phyloP scores from a whole-genome alignment of 2,888 invertebrate species.

The Halictus ligatus region DNA sequence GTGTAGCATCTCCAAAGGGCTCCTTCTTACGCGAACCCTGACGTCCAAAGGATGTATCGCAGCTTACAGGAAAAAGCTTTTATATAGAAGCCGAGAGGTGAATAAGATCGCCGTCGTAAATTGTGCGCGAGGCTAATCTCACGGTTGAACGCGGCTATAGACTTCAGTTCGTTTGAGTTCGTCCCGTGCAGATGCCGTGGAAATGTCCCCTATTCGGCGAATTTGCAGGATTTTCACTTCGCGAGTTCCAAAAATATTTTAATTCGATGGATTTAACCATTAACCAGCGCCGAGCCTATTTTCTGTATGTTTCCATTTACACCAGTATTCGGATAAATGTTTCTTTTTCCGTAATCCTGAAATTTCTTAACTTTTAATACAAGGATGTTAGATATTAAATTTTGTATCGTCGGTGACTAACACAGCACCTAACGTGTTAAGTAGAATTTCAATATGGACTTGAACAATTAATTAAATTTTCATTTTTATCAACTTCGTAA shows the following conservation, averaged over 20 bases:
- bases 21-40: conserved; percentile 60
- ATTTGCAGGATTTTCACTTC: conserved; percentile 34
- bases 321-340: no score
- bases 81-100: conserved; percentile 82
- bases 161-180: conserved; percentile 50
- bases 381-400: no score
- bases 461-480: no score
- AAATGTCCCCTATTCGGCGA: conserved; percentile 20
- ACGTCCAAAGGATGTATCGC: conserved; percentile 76
- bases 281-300: no score
- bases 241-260: neutral
- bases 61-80: conserved; percentile 84
- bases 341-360: no score
- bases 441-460: no score
- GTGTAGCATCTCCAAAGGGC: conserved; percentile 49
- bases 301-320: neutral
- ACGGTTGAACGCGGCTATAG: conserved; percentile 75
- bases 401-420: no score
- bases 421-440: no score
- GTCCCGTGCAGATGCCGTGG: neutral
- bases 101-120: conserved; percentile 83
- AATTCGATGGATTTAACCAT: neutral
- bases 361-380: no score
- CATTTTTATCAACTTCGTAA: no score
- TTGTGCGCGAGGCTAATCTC: conserved; percentile 82